Evolutionary conservation across 2,888 invertebrate species (phyloP).

Genomic region (Neoaliturus tenellus): DNA sequence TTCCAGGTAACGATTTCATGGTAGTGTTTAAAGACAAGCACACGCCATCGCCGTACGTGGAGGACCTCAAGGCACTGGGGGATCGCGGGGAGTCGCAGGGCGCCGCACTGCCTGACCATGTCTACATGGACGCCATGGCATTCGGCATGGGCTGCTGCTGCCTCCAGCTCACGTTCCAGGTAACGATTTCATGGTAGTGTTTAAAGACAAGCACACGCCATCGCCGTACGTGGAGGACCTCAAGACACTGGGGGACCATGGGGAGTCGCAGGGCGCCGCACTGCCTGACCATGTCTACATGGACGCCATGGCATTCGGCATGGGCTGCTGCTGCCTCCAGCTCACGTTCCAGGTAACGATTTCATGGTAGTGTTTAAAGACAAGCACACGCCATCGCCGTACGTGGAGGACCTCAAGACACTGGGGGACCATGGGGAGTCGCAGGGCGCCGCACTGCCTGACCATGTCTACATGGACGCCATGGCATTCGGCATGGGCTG

Average conservation of each 20-base stretch:
- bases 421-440: slow-evolving; percentile 80
- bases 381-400: slow-evolving; percentile 88
- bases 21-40: slow-evolving; percentile 92
- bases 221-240: slow-evolving; percentile 85
- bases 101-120: slow-evolving; percentile 90
- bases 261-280: slow-evolving; percentile 79
- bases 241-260: slow-evolving; percentile 77
- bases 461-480: slow-evolving; percentile 98
- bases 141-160: slow-evolving; percentile 76
- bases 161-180: slow-evolving; percentile 44
- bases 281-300: slow-evolving; percentile 96
- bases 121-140: slow-evolving; percentile 99
- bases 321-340: slow-evolving; percentile 35
- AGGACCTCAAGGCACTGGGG: slow-evolving; percentile 75
- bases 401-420: slow-evolving; percentile 78
- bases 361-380: slow-evolving; percentile 95
- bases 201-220: slow-evolving; percentile 90
- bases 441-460: slow-evolving; percentile 82
- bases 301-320: slow-evolving; percentile 98
- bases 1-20: no score
- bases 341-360: slow-evolving; percentile 43
- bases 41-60: slow-evolving; percentile 88
- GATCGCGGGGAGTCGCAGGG: slow-evolving; percentile 80
- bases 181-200: no score
- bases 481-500: slow-evolving; percentile 90